These are phyloP conservation scores for Piaya cayana DNA, from an alignment of 2,113 vertebrate species.

Conservation along the genomic window DNA sequence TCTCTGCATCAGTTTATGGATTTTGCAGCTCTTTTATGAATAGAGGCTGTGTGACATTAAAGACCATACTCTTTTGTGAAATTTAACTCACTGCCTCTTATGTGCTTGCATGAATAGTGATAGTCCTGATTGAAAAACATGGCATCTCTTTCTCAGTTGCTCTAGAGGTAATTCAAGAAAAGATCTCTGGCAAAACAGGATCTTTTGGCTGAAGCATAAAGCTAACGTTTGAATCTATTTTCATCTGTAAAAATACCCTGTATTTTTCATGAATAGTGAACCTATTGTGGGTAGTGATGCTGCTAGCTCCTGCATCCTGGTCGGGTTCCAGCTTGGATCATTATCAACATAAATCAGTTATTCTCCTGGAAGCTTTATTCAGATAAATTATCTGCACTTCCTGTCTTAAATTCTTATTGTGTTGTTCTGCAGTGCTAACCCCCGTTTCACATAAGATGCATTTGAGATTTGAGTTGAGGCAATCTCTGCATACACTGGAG, in stretches of 20 bases:
- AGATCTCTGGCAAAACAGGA: neutral
- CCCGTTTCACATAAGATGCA: conserved; percentile 2
- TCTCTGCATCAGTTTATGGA: neutral
- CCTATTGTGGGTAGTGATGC: neutral
- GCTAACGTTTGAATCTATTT: neutral
- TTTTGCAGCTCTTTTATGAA: neutral
- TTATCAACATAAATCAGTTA: conserved; percentile 54
- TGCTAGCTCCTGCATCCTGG: conserved; percentile 28
- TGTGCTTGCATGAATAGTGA: neutral
- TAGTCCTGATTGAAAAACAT: neutral
- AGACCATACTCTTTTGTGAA: neutral
- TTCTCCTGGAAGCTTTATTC: conserved; percentile 44
- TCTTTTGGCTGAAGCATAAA: neutral
- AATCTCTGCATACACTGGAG: neutral
- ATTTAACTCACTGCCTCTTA: neutral
- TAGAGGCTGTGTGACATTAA: neutral
- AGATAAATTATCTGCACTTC: conserved; percentile 66
- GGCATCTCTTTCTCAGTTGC: neutral
- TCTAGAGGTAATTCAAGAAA: neutral
- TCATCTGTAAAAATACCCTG: neutral
- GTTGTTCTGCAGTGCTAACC: conserved; percentile 38
- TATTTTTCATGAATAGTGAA: neutral
- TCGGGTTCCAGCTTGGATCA: conserved; percentile 49
- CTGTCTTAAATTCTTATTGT: conserved; percentile 51
- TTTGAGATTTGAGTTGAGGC: conserved; percentile 40